Percentiles rank a stretch among this genome's conserved stretches.
Evolutionary conservation across 2,797 vertebrate genomes (phyloP).

Genomic region (Sebastes umbrosus): DNA sequence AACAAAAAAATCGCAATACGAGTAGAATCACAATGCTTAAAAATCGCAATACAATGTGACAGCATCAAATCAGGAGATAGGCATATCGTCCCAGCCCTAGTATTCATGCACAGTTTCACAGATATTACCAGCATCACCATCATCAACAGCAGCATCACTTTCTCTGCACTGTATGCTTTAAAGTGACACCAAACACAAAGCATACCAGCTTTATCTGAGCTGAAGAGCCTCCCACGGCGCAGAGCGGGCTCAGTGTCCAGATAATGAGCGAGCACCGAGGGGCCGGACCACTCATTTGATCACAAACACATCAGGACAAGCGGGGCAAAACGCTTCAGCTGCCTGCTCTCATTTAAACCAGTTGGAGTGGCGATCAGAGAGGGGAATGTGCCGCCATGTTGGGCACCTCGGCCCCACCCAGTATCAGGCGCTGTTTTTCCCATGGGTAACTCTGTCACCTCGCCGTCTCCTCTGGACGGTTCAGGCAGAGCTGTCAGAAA

Average conservation of each 20-base stretch:
- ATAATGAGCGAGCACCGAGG: conserved; percentile 57
- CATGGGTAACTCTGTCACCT: conserved; percentile 49
- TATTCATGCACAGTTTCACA: conserved; percentile 1
- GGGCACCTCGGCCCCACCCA: conserved; percentile 20
- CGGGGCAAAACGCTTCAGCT: conserved; percentile 33
- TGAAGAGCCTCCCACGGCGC: conserved; percentile 56
- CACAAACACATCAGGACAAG: conserved; percentile 61
- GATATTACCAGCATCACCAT: not conserved
- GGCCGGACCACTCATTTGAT: conserved; percentile 57
- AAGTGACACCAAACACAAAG: conserved; percentile 52
- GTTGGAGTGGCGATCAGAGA: conserved; percentile 58
- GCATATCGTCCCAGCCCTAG: too few species aligned
- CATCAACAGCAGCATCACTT: not conserved
- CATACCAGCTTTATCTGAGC: conserved; percentile 67
- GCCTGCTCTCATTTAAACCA: conserved; percentile 54
- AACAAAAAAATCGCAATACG: too few species aligned
- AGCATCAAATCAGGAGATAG: too few species aligned
- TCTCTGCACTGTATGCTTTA: conserved; percentile 22
- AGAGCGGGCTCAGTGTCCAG: conserved; percentile 46
- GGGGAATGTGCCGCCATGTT: conserved; percentile 41
- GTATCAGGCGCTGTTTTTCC: conserved; percentile 47
- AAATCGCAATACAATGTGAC: too few species aligned
- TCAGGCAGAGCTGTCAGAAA: conserved; percentile 52
- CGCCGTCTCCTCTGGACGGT: conserved; percentile 12
- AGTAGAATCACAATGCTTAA: too few species aligned